phyloP scores from a whole-genome alignment of 1,140 invertebrate species.

The Diprion similis region DNA sequence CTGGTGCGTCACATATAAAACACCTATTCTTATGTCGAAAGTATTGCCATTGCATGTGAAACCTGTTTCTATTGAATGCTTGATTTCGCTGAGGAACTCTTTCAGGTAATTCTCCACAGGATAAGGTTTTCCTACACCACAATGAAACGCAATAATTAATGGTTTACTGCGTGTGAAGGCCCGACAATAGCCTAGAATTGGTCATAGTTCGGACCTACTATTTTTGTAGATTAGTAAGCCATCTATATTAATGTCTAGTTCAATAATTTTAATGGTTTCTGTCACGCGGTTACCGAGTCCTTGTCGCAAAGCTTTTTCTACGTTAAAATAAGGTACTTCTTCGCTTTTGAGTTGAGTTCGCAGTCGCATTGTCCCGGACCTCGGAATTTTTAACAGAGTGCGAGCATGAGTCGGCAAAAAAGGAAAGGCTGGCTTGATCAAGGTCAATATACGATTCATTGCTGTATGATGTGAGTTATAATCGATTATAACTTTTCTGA shows the following conservation, averaged over 20 bases:
- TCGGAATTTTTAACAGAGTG: not conserved
- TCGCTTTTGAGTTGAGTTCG: not conserved
- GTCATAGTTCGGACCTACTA: constrained; percentile 21
- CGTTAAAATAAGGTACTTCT: not conserved
- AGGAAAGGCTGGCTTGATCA: not conserved
- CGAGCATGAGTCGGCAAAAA: not conserved
- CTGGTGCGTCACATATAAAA: constrained; percentile 29
- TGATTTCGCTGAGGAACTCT: constrained; percentile 25
- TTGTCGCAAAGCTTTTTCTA: not conserved
- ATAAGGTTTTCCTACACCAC: constrained; percentile 25
- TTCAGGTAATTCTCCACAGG: constrained; percentile 20
- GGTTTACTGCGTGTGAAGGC: constrained; percentile 19
- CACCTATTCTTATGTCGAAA: constrained; percentile 19
- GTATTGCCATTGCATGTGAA: constrained; percentile 7
- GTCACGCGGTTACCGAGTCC: not conserved
- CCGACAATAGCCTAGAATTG: not conserved
- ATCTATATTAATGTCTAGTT: not conserved
- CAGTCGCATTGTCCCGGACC: not conserved
- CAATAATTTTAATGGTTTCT: not conserved
- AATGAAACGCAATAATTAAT: constrained; percentile 27
- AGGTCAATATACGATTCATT: too few species aligned
- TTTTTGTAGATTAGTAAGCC: too few species aligned
- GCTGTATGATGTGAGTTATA: too few species aligned
- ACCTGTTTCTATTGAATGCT: constrained; percentile 21
- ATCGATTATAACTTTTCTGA: too few species aligned